A percentile compares a stretch with the other conserved stretches of the same genome.
phyloP scores from a whole-genome alignment of 2,113 vertebrate genomes.

The Telmatochromis bifrenatus region DNA sequence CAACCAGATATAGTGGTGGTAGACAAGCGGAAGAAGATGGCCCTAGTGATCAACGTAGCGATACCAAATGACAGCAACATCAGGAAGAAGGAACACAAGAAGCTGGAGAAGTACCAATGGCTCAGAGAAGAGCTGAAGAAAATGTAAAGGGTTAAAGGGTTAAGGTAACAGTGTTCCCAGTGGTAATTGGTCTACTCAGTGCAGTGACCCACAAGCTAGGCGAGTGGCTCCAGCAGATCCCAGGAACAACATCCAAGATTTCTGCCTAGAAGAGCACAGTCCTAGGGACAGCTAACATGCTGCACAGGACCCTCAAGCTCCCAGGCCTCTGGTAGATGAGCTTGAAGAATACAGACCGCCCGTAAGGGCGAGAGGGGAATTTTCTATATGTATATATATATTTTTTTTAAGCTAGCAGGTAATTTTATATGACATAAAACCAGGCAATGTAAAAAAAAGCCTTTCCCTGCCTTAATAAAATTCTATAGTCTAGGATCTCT shows the following conservation, averaged over 20 bases:
- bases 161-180: background rate
- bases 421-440: background rate
- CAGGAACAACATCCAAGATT: background rate
- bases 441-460: background rate
- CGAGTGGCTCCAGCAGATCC: background rate
- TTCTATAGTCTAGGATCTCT: background rate
- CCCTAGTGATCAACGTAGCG: background rate
- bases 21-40: background rate
- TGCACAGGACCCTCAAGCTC: background rate
- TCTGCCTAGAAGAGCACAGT: background rate
- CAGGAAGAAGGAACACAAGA: background rate
- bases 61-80: background rate
- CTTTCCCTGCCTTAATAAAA: background rate
- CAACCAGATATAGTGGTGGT: background rate
- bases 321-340: background rate
- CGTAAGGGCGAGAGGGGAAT: background rate
- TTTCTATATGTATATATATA: background rate
- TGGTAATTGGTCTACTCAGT: background rate
- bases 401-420: background rate
- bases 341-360: background rate
- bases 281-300: background rate
- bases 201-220: background rate
- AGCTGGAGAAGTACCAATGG: background rate
- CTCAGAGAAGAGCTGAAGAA: background rate
- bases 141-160: background rate